Evolutionary conservation across 2,888 invertebrate species (phyloP).

Genomic region (Ophion obscuratus): DNA sequence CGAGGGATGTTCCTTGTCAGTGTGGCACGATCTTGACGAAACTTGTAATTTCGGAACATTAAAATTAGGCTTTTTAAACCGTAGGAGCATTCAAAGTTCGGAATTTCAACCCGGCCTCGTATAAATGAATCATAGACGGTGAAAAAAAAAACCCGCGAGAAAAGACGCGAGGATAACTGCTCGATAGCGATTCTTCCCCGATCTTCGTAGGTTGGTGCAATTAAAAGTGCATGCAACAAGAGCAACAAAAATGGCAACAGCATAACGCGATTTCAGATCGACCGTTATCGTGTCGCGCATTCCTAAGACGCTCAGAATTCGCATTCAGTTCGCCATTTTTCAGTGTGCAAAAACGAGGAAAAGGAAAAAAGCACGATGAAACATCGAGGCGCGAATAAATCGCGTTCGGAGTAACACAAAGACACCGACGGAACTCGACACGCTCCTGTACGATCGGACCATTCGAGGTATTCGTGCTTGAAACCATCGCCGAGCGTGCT

Average conservation of each 20-base stretch:
- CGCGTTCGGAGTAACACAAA: constrained; percentile 56
- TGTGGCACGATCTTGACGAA: no score
- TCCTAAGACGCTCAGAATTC: constrained; percentile 23
- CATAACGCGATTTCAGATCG: constrained; percentile 29
- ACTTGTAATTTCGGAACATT: no score
- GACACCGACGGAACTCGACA: constrained; percentile 63
- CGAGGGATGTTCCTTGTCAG: no score
- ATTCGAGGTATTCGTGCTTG: constrained; percentile 71
- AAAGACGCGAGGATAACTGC: no score
- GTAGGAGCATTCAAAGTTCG: no score
- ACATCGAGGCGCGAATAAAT: constrained; percentile 51
- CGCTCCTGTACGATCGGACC: constrained; percentile 69
- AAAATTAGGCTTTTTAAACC: no score
- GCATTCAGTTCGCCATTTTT: not conserved
- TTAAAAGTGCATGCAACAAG: no score
- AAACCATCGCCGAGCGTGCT: constrained; percentile 62
- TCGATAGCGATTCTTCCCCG: not conserved
- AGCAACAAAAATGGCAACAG: not conserved
- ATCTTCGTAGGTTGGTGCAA: not conserved
- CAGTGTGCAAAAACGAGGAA: not conserved
- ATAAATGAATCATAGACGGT: constrained; percentile 4
- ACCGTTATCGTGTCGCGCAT: constrained; percentile 30
- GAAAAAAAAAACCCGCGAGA: constrained; percentile 41
- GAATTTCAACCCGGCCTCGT: not conserved
- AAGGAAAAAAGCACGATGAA: constrained; percentile 14